phyloP scores from a whole-genome alignment of 53 echinoderm and acorn worm species.

The Stichopus horrens region DNA sequence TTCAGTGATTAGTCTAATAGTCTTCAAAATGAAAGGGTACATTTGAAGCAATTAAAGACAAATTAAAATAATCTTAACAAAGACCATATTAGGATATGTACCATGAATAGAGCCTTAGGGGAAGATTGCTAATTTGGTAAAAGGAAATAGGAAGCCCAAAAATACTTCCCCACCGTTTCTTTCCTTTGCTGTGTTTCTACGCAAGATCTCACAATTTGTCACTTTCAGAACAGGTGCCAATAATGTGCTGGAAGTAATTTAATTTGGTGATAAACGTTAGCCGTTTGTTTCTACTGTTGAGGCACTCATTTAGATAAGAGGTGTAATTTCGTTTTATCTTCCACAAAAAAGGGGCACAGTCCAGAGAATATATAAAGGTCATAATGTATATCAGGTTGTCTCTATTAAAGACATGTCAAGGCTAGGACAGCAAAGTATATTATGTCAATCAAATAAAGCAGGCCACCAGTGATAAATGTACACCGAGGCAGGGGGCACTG shows the following conservation, averaged over 20 bases:
- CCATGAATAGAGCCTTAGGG: too few species aligned
- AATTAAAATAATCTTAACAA: too few species aligned
- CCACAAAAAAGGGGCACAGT: not conserved
- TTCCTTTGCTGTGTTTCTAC: not conserved
- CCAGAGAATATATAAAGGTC: not conserved
- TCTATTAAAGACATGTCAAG: not conserved
- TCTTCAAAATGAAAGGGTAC: too few species aligned
- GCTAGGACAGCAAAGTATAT: slow-evolving; percentile 3
- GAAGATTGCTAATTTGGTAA: not conserved
- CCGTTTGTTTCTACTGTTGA: not conserved
- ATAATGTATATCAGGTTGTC: not conserved
- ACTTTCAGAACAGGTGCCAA: slow-evolving; percentile 1
- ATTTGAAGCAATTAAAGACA: too few species aligned
- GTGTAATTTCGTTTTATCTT: slow-evolving; percentile 3
- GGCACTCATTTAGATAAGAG: not conserved
- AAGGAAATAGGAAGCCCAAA: not conserved
- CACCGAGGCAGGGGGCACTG: not conserved
- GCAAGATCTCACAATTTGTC: not conserved
- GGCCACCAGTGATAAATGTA: not conserved
- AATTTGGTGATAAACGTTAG: slow-evolving; percentile 5
- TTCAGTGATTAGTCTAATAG: too few species aligned
- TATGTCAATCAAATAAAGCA: not conserved
- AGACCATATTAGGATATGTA: too few species aligned
- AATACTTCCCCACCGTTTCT: not conserved
- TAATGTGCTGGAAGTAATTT: slow-evolving; percentile 4